Evolutionary conservation across 2,888 invertebrate species (phyloP).

Genomic region (Sinhomidia bicolor): DNA sequence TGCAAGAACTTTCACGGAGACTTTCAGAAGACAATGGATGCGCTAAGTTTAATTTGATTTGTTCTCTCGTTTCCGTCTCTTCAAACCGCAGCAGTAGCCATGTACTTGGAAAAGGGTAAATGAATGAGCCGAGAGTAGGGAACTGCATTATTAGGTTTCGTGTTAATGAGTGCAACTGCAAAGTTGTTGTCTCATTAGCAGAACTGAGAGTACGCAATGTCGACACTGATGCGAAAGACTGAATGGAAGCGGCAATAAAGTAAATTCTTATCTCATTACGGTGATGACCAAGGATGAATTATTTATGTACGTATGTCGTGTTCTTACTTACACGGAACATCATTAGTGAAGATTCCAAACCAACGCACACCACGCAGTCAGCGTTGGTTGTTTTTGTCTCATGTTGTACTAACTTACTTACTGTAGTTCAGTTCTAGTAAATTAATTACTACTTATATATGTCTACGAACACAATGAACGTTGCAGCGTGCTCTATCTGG

Average conservation of each 20-base stretch:
- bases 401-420: too few relatives aligned
- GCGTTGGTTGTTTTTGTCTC: neutral
- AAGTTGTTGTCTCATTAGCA: conserved; percentile 21
- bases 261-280: conserved; percentile 42
- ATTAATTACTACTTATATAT: too few relatives aligned
- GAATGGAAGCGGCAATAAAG: neutral
- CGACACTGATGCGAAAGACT: neutral
- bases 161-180: conserved; percentile 11
- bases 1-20: too few relatives aligned
- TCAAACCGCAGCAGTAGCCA: too few relatives aligned
- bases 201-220: neutral
- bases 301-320: conserved; percentile 20
- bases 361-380: neutral
- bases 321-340: neutral
- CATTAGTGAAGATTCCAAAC: neutral
- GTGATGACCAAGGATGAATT: conserved; percentile 44
- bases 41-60: conserved; percentile 30
- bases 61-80: neutral
- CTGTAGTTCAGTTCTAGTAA: too few relatives aligned
- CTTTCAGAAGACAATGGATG: neutral
- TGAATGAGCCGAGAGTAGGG: neutral
- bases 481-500: neutral
- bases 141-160: neutral
- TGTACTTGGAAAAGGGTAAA: neutral
- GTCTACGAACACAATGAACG: too few relatives aligned